phyloP scores from a whole-genome alignment of 1,140 invertebrate species.

The Neuroterus valhalla region DNA sequence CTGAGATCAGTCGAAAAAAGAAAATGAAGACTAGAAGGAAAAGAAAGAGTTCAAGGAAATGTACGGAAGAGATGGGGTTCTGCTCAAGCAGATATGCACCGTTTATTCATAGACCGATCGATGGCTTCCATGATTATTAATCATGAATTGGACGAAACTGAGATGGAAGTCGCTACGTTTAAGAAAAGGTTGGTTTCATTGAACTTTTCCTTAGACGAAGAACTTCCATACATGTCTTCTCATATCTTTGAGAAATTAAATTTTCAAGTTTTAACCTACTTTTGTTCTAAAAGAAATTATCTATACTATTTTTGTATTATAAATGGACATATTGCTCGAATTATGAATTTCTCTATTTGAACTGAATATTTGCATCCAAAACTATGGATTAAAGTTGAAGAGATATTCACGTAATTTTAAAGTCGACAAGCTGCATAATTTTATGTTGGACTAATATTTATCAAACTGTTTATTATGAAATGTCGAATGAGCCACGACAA shows the following conservation, averaged over 20 bases:
- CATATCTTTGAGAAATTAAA: neutral
- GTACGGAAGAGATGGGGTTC: neutral
- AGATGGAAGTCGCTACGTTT: neutral
- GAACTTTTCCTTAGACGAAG: neutral
- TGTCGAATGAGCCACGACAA: too few relatives aligned
- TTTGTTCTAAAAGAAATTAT: too few relatives aligned
- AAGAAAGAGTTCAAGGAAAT: neutral
- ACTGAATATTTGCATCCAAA: neutral
- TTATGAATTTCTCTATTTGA: too few relatives aligned
- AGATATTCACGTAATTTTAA: too few relatives aligned
- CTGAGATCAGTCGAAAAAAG: constrained; percentile 2
- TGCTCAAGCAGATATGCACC: neutral
- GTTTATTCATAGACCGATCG: constrained; percentile 6
- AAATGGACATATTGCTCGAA: too few relatives aligned
- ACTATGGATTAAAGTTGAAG: too few relatives aligned
- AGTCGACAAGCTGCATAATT: too few relatives aligned
- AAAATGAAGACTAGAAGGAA: neutral
- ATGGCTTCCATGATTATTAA: constrained; percentile 17
- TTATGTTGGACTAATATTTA: too few relatives aligned
- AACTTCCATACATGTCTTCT: neutral
- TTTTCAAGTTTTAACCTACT: too few relatives aligned
- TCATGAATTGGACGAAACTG: constrained; percentile 4
- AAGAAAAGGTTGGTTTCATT: neutral
- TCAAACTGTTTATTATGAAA: too few relatives aligned
- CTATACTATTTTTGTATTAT: too few relatives aligned